Percentiles rank a stretch among this genome's conserved stretches.
Conservation (phyloP, 2,888 invertebrate genomes). For the Chrysotoxum bicinctum region DNA sequence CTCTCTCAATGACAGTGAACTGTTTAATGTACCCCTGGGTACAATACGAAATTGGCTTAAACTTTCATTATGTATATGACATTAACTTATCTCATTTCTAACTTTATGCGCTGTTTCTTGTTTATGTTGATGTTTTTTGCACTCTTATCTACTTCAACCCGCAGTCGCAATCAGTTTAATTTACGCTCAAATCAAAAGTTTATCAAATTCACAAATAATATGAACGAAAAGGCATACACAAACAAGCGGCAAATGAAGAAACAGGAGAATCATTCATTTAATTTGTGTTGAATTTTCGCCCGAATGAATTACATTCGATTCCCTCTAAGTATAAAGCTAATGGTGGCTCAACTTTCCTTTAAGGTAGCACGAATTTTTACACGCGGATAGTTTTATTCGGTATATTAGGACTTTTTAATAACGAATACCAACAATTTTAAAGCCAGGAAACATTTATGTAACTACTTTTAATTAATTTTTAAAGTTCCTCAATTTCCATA, state of each 20-base stretch:
- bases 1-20: conserved; percentile 73
- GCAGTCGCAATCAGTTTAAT: not conserved
- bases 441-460: no score
- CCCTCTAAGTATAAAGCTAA: no score
- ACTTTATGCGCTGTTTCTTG: not conserved
- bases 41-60: not conserved
- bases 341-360: no score
- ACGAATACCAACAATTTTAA: no score
- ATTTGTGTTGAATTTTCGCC: not conserved
- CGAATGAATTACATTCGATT: conserved; percentile 46
- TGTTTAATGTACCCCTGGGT: conserved; percentile 34
- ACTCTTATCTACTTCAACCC: no score
- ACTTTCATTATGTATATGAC: not conserved
- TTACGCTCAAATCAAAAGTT: not conserved
- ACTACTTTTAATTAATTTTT: no score
- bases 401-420: no score
- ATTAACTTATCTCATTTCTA: not conserved
- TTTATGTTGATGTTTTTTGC: conserved; percentile 5
- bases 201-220: not conserved
- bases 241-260: conserved; percentile 21
- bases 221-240: not conserved
- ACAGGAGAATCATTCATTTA: conserved; percentile 19
- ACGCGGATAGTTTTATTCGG: no score
- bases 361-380: no score
- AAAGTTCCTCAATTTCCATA: no score